Base-by-base conservation (phyloP, 2,888 invertebrate genomes). In the Meliscaeva auricollis region DNA sequence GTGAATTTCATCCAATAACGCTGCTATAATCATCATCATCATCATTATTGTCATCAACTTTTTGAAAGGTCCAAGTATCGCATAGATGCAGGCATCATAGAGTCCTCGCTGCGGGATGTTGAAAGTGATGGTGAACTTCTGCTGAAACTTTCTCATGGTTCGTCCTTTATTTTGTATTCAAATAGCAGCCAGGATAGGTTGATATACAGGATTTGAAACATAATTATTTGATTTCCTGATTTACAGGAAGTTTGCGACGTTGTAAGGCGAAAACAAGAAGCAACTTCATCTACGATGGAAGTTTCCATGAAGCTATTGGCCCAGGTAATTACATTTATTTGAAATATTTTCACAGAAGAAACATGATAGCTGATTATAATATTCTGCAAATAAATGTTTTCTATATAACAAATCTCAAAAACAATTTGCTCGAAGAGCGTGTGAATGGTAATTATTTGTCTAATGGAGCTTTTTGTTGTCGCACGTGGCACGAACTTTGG, bases 231-330 rank as follows among this genome's bases (percentile, higher is more conserved):
- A 68, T 77, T 9, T n/a, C n/a, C n/a, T 62, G 41, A n/a, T 44
- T 22, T 22, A n/a, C 75, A 84, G 84, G 84, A 54, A 46, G 88
- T 87, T 73, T 89, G 72, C 77, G 88, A 89, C 69, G 87, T 72
- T 60, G 87, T 84, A 38, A 90, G 50, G 88, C 80, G 56, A 89
- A 88, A 7, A 89, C 87, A 35, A 87, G 88, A 5, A 52, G 66
- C 5, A 88, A 88, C 84, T 89, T 89, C 32, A 52, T 88, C 7
- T 89, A 90, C 74, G 89, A 90, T 69, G 91, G 90, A 75, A 89
- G 89, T 79, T 92, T 91, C 77, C 90, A 90, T 66, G 89, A 89
- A 87, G 91, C 91, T 20, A 87, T 91, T 35, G 90, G 89, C 44
- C 91, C 91, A 87, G 89, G 90, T 90, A 75, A 89, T 88, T 88